Base-by-base conservation (phyloP, 2,888 invertebrate species). In the Orthosia cruda region DNA sequence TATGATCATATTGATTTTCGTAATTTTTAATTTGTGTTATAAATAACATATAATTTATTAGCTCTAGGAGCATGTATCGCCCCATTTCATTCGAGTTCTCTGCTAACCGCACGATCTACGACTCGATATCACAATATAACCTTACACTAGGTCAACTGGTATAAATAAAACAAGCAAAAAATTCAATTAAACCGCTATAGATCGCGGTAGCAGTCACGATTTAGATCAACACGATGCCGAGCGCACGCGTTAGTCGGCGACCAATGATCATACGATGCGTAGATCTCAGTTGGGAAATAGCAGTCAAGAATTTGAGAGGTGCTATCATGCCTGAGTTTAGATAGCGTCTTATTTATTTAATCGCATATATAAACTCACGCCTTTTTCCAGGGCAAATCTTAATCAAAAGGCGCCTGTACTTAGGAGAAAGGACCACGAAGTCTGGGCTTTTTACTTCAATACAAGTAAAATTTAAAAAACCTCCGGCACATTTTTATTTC, bases 171-270 rank as follows among this genome's bases (percentile, higher is more conserved):
- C 55, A 71, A 71, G 82, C 52, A 74, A 81, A 83, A 83, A 83
- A 83, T 2, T 78, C 78, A 85, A 83, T 83, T 83, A 85, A 77
- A 62, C 20, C 47, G 12, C 57, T 50, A 68, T 61, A 79, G 52
- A 68, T 67, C 61, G 59, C 84, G 52, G 84, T 86, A 85, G 84
- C 86, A 57, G 72, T 86, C 84, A 85, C 86, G 86, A 86, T 75
- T 59, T 65, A 64, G 74, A 64, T 58, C 71, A 62, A 52, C 84
- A 84, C 86, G 84, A 84, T 70, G 57, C 32, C 47, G 79, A 86
- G 86, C 84, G 86, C 65, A 61, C 32, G 75, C 79, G 68, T 58
- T 40, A 16, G 5, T 55, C 50, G 15, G 9, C 32, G 16, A 65
- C 71, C 72, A 67, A 77, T 40, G 9, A 40, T 81, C 67, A 69